Conservation (phyloP, 1,140 invertebrate genomes). For the Caenorhabditis inopinata region DNA sequence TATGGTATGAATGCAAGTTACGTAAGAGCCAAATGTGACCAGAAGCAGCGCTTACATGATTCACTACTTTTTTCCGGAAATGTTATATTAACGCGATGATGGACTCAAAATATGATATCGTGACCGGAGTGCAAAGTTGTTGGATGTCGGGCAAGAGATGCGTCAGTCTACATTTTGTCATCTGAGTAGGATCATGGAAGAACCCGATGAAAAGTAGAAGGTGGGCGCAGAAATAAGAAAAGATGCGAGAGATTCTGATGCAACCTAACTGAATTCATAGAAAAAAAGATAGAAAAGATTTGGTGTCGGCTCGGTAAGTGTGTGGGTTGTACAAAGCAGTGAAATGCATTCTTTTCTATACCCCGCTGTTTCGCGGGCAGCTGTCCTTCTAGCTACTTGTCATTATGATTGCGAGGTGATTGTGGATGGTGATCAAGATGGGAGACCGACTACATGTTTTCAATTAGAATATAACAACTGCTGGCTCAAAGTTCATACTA, state of each 20-base stretch:
- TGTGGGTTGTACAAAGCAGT: constrained; percentile 21
- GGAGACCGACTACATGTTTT: no score
- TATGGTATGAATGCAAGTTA: no score
- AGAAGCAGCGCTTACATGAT: no score
- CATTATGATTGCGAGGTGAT: no score
- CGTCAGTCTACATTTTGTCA: not conserved
- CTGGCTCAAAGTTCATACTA: no score
- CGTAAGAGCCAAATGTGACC: no score
- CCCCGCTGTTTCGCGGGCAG: constrained; percentile 15
- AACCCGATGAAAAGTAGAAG: not conserved
- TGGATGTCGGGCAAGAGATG: not conserved
- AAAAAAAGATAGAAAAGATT: constrained; percentile 27
- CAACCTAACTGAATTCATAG: constrained; percentile 12
- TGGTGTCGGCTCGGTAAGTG: not conserved
- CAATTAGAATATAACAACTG: no score
- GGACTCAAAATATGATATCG: not conserved
- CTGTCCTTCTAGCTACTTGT: constrained; percentile 14
- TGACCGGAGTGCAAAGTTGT: not conserved
- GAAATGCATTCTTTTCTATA: constrained; percentile 4
- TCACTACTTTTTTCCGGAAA: not conserved
- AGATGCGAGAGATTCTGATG: not conserved
- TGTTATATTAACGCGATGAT: not conserved
- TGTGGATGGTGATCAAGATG: no score
- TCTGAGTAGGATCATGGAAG: constrained; percentile 9
- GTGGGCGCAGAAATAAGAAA: not conserved